Conservation (phyloP, 2,888 invertebrate species). For the Spialia ferax region DNA sequence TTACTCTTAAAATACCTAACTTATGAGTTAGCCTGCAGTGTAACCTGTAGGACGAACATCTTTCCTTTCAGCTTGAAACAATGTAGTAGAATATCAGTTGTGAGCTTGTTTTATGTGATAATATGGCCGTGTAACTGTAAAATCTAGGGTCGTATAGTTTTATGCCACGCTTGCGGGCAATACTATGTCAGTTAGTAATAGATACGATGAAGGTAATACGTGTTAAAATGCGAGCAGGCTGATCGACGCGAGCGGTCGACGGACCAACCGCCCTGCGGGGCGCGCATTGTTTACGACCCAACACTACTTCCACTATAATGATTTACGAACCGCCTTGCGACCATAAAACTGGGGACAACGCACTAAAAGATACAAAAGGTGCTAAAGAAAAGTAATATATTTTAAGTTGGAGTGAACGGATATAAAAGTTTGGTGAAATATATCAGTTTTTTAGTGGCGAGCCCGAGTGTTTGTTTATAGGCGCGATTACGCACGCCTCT, state of each 20-base stretch:
- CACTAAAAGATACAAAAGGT: slow-evolving; percentile 86
- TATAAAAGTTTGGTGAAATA: slow-evolving; percentile 85
- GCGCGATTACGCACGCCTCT: slow-evolving; percentile 79
- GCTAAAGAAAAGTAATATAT: slow-evolving; percentile 86
- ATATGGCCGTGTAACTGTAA: slow-evolving; percentile 22
- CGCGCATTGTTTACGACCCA: slow-evolving; percentile 78
- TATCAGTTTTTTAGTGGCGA: slow-evolving; percentile 83
- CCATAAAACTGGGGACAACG: slow-evolving; percentile 84
- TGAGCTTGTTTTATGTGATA: slow-evolving; percentile 5
- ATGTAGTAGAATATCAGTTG: slow-evolving; percentile 1
- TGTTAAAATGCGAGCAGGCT: slow-evolving; percentile 36
- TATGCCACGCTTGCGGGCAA: slow-evolving; percentile 20
- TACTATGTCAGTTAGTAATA: slow-evolving; percentile 28
- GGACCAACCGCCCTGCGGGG: slow-evolving; percentile 63
- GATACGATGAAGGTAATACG: slow-evolving; percentile 28
- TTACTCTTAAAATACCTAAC: no score
- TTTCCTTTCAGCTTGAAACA: slow-evolving; percentile 11
- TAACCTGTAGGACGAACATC: no score
- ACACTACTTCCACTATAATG: slow-evolving; percentile 84
- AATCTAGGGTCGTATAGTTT: slow-evolving; percentile 18
- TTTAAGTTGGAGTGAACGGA: slow-evolving; percentile 81
- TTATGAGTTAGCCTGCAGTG: no score
- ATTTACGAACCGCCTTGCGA: slow-evolving; percentile 82
- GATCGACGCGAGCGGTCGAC: slow-evolving; percentile 43
- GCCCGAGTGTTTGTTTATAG: slow-evolving; percentile 82